Evolutionary conservation across 2,888 invertebrate species (phyloP).

Genomic region (Agrochola lychnidis): DNA sequence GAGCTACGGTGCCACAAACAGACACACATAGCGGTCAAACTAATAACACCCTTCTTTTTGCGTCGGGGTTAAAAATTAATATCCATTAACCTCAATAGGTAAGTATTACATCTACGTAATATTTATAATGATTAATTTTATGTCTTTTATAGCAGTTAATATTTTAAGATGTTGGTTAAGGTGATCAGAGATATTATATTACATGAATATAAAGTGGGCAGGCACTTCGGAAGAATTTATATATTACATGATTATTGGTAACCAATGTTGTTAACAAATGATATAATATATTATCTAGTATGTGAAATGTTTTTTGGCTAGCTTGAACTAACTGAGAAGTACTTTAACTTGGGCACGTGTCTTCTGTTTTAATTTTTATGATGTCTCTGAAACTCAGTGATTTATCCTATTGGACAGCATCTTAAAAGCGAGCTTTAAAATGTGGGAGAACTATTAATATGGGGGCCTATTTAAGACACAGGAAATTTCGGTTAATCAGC

Average conservation of each 20-base stretch:
- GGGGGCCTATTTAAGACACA: neutral
- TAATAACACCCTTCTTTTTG: too few species aligned
- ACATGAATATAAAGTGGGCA: slow-evolving; percentile 1
- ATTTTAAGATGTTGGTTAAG: slow-evolving; percentile 11
- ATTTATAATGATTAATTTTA: neutral
- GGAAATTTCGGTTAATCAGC: too few species aligned
- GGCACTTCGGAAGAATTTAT: neutral
- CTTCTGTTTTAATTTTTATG: neutral
- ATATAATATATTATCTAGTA: neutral
- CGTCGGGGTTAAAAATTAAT: too few species aligned
- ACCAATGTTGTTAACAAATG: neutral
- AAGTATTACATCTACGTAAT: neutral
- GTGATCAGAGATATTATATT: neutral
- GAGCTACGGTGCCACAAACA: too few species aligned
- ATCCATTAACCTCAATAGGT: neutral
- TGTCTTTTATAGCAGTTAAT: neutral
- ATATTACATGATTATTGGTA: neutral
- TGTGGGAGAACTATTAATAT: neutral
- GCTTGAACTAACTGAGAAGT: neutral
- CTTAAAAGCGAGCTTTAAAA: neutral
- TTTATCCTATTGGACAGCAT: too few species aligned
- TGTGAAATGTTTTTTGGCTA: neutral
- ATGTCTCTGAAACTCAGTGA: neutral
- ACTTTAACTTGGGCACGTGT: too few species aligned
- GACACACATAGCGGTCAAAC: too few species aligned